phyloP scores from a whole-genome alignment of 2,113 vertebrate genomes.

The Alligator sinensis region DNA sequence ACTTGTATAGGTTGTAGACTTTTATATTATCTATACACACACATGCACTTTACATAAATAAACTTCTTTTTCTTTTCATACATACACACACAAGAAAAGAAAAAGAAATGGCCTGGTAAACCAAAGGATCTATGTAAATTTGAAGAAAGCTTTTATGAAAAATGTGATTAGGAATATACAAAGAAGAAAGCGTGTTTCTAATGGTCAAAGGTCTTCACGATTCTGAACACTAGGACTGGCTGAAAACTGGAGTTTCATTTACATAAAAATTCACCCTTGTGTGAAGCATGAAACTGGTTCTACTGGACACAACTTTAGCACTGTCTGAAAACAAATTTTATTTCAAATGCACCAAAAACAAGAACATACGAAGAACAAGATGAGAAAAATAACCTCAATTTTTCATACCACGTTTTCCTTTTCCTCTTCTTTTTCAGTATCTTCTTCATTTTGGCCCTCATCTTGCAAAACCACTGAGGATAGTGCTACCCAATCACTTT shows the following conservation, averaged over 20 bases:
- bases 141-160: neutral
- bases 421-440: constrained; percentile 85
- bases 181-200: neutral
- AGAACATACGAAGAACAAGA: neutral
- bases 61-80: too few relatives aligned
- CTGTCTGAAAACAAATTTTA: neutral
- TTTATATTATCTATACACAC: too few relatives aligned
- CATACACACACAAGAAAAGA: neutral
- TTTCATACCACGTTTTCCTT: constrained; percentile 79
- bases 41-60: too few relatives aligned
- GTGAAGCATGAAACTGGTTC: neutral
- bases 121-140: neutral
- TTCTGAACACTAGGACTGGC: accelerated
- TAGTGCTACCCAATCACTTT: constrained; percentile 87
- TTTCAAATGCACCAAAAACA: neutral
- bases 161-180: neutral
- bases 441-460: constrained; percentile 88
- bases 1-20: too few relatives aligned
- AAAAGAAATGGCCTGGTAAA: neutral
- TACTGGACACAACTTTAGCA: neutral
- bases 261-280: neutral
- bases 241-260: neutral
- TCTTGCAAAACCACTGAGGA: constrained; percentile 93
- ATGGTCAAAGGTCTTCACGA: neutral
- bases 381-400: neutral